Conservation (phyloP, 2,797 vertebrate genomes). For the Macropus fuliginosus region DNA sequence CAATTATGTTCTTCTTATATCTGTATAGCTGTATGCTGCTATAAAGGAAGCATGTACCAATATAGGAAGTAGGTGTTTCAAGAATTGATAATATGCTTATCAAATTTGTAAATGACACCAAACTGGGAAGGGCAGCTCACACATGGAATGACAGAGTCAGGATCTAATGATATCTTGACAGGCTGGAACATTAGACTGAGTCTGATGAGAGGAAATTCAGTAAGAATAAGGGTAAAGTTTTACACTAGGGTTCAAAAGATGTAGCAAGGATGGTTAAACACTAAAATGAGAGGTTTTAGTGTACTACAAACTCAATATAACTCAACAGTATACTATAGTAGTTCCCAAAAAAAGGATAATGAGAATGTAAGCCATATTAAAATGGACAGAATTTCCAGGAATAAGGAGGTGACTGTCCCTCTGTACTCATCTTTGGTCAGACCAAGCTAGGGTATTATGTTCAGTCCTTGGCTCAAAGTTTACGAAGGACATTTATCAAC, state of each 20-base stretch:
- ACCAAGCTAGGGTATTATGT: background rate
- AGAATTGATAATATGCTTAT: background rate
- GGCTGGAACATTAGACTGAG: background rate
- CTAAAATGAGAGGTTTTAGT: background rate
- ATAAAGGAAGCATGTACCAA: background rate
- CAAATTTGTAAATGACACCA: background rate
- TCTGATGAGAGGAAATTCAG: background rate
- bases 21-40: background rate
- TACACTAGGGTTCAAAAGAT: background rate
- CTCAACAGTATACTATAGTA: background rate
- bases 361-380: background rate
- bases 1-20: background rate
- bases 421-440: background rate
- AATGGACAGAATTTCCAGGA: background rate
- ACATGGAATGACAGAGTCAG: background rate
- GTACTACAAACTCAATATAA: background rate
- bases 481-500: background rate
- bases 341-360: background rate
- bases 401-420: background rate
- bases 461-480: background rate
- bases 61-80: background rate
- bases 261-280: background rate
- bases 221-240: background rate
- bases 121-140: background rate
- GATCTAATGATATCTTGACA: background rate